Base-by-base conservation (phyloP, 2,797 vertebrate species). In the Atherinosoma microstoma region DNA sequence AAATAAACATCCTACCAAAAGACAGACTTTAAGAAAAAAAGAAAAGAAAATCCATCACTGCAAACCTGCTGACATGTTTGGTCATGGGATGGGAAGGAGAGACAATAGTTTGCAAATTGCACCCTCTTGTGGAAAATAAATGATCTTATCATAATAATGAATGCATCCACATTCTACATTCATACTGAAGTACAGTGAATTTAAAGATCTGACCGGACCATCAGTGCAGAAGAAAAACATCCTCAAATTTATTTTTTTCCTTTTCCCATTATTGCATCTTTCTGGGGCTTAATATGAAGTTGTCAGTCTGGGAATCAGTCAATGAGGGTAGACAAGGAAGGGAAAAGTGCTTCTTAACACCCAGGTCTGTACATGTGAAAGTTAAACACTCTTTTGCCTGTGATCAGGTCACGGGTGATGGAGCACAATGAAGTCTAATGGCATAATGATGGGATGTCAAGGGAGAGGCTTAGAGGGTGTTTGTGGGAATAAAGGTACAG, bases 341-440 rank as follows among this genome's bases (percentile, higher is more conserved):
- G 38, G 49, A 15, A 66, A 57, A 51, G 53, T 30, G 67, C 29
- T 61, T 64, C 34, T 73, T 51, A 61, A 68, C 78, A 40, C 45
- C 32, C 36, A 38, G 54, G 18, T 29, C 47, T 67, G 65, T 76
- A 64, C 84, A 76, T 88, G 89, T 90, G 87, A 90, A 91, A 87
- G 66, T 79, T 77, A 85, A 86, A 89, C 86, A 75, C 35, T 32
- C 32, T 45, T 65, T 38, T 54, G 53, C 35, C 82, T 91, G 87
- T 91, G 90, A 92, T 91, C 91, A 84, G 56, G 90, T 88, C 91
- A 84, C 58, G 91, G 91, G 76, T 86, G 87, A 88, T 42, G 3
- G 82, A 83, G 77, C 89, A 20, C 87, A 73, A 58, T 83, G 65
- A 81, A 68, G 79, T 79, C 58, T 90, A 73, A 92, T 74, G 74